Percentiles rank a stretch among this genome's conserved stretches.
These are phyloP conservation scores for Euphysa ruthae DNA, from an alignment of 30 jellyfish, hydroid and myxozoan species.

Conservation along the genomic window DNA sequence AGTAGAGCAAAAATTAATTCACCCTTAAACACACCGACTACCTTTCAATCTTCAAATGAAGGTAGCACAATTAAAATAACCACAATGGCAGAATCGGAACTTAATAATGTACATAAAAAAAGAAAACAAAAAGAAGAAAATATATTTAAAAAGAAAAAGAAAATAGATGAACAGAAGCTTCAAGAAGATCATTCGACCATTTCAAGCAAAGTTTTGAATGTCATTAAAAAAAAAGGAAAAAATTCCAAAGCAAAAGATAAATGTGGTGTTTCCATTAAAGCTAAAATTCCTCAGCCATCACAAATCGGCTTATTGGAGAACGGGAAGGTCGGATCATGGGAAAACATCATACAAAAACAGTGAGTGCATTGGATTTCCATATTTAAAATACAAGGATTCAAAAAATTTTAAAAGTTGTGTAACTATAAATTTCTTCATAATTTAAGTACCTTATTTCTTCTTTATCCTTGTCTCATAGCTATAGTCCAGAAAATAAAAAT, in stretches of 20 bases:
- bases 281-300: conserved; percentile 25
- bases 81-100: neutral
- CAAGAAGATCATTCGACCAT: neutral
- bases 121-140: neutral
- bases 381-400: too few species aligned
- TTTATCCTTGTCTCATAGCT: too few species aligned
- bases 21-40: conserved; percentile 14
- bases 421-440: too few species aligned
- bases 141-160: neutral
- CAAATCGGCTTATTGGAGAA: conserved; percentile 23
- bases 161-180: neutral
- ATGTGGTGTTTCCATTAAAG: conserved; percentile 2
- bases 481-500: too few species aligned
- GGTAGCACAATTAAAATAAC: too few species aligned
- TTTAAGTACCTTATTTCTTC: too few species aligned
- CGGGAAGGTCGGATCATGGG: conserved; percentile 34
- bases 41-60: neutral
- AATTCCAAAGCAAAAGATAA: conserved; percentile 6
- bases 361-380: too few species aligned
- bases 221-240: conserved; percentile 16
- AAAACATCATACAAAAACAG: conserved; percentile 1
- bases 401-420: too few species aligned
- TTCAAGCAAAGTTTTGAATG: neutral
- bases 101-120: neutral
- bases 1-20: neutral